Percentiles rank a stretch among this genome's conserved stretches.
Evolutionary conservation across 92 coral and sea anemone genomes (phyloP).

Genomic region (Hydrozoanthus gracilis): DNA sequence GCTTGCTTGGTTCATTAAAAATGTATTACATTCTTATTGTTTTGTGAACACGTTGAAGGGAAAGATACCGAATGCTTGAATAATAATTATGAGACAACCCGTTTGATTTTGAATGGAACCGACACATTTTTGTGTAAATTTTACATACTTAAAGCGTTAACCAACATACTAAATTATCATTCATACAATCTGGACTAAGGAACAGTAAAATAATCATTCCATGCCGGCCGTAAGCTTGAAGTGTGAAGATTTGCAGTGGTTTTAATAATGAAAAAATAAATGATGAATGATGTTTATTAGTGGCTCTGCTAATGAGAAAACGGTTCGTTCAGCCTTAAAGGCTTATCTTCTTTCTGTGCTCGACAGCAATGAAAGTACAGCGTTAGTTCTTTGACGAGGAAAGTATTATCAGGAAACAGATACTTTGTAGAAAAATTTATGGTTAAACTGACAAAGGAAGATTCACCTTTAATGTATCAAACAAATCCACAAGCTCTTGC

Average conservation of each 20-base stretch:
- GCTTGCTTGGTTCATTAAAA: background rate
- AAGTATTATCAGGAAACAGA: background rate
- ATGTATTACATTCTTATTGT: background rate
- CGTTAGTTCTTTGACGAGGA: background rate
- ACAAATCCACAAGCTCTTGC: slow-evolving; percentile 76
- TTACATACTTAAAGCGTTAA: too few species aligned
- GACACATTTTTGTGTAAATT: too few species aligned
- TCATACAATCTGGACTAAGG: background rate
- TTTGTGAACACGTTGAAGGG: background rate
- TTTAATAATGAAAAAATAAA: background rate
- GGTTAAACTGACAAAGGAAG: background rate
- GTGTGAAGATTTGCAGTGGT: background rate
- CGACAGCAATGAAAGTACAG: background rate
- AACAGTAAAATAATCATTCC: background rate
- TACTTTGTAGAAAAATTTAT: background rate
- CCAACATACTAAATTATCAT: too few species aligned
- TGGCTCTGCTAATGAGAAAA: background rate
- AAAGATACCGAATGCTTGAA: background rate
- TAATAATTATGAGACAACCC: background rate
- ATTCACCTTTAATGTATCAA: slow-evolving; percentile 82
- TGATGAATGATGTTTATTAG: background rate
- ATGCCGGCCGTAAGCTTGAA: background rate
- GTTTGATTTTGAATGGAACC: too few species aligned
- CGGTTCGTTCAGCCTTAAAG: background rate
- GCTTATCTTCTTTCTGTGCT: too few species aligned